phyloP scores from a whole-genome alignment of 1,140 invertebrate genomes.

The Drosophila seguyi region DNA sequence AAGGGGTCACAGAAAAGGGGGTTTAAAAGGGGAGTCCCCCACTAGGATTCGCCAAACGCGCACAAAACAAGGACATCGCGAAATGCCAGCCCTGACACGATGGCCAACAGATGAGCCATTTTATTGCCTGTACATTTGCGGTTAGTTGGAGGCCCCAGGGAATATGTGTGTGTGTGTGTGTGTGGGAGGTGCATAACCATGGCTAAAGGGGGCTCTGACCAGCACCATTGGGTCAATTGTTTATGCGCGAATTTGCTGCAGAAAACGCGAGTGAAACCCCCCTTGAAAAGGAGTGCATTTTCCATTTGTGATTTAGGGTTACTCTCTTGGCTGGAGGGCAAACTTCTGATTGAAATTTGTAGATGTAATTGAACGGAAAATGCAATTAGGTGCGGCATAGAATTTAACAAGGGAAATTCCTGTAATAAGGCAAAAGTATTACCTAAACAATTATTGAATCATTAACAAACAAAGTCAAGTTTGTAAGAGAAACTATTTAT shows the following conservation, averaged over 20 bases:
- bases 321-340: neutral
- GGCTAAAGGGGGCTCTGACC: neutral
- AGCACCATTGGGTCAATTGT: slow-evolving; percentile 50
- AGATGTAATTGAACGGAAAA: slow-evolving; percentile 23
- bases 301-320: slow-evolving; percentile 32
- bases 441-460: neutral
- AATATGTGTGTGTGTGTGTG: neutral
- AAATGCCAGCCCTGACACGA: slow-evolving; percentile 33
- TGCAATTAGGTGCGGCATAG: neutral
- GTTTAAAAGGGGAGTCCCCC: neutral
- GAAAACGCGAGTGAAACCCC: neutral
- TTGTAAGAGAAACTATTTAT: no score
- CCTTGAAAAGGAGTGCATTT: slow-evolving; percentile 18
- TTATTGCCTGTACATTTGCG: slow-evolving; percentile 72
- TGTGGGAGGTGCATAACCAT: neutral
- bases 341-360: slow-evolving; percentile 12
- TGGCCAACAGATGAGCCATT: slow-evolving; percentile 74
- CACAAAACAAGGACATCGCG: slow-evolving; percentile 34
- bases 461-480: no score
- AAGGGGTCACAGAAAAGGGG: neutral
- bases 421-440: neutral
- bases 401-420: neutral
- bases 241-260: slow-evolving; percentile 48
- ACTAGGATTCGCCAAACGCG: neutral
- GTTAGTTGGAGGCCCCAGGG: slow-evolving; percentile 22